Percentiles rank a stretch among this genome's conserved stretches.
Conservation (phyloP, 2,888 invertebrate genomes). For the Catocala nupta region DNA sequence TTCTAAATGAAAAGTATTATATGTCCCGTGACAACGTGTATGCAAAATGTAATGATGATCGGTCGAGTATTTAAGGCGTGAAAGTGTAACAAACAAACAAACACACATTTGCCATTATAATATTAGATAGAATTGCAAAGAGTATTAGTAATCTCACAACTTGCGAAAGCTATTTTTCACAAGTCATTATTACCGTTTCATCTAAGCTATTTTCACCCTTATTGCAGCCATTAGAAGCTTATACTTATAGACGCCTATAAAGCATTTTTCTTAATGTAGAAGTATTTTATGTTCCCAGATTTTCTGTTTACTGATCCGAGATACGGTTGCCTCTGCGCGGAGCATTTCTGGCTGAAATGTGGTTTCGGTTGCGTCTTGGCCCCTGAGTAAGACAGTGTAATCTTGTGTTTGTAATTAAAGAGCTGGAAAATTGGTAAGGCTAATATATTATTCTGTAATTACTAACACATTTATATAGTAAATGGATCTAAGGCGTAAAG, state of each 20-base stretch:
- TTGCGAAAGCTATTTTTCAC: background rate
- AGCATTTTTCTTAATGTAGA: constrained; percentile 5
- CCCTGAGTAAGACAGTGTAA: constrained; percentile 34
- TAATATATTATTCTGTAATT: too few species aligned
- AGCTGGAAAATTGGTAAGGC: constrained; percentile 2
- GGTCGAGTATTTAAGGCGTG: too few species aligned
- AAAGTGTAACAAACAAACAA: too few species aligned
- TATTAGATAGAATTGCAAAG: too few species aligned
- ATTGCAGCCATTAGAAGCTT: background rate
- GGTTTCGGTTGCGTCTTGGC: constrained; percentile 38
- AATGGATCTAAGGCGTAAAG: too few species aligned
- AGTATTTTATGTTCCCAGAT: constrained; percentile 20
- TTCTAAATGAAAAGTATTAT: too few species aligned
- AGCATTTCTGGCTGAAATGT: constrained; percentile 42
- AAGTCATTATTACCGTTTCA: background rate
- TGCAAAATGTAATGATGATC: too few species aligned
- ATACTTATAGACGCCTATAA: background rate
- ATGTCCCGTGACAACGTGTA: too few species aligned
- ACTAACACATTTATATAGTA: too few species aligned
- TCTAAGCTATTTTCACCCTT: background rate
- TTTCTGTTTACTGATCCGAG: constrained; percentile 27
- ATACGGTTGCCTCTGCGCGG: constrained; percentile 23
- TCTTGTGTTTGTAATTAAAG: constrained; percentile 15
- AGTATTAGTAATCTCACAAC: too few species aligned
- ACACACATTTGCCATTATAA: too few species aligned